Evolutionary conservation across 2,797 vertebrate species (phyloP).

Genomic region (Rhyacichthys aspro): DNA sequence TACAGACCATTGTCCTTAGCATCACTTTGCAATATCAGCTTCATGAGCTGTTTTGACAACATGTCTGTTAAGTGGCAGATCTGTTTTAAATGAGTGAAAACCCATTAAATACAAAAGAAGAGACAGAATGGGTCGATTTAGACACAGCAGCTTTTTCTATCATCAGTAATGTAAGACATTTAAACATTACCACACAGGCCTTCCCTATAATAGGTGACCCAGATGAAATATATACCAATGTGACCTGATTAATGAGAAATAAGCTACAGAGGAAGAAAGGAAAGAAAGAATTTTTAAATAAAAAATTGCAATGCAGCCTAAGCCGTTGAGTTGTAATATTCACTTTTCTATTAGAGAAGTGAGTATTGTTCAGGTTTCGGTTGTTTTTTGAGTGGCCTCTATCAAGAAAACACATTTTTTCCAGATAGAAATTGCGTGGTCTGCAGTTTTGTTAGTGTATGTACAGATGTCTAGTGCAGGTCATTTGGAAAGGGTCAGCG

Average conservation of each 20-base stretch:
- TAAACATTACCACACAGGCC: not conserved
- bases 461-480: not conserved
- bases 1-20: constrained; percentile 5
- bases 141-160: not conserved
- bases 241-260: not conserved
- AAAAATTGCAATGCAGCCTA: too few relatives aligned
- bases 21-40: constrained; percentile 5
- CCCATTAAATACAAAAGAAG: constrained; percentile 8
- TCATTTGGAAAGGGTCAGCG: not conserved
- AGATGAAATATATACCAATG: not conserved
- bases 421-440: not conserved
- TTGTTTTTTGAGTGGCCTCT: too few relatives aligned
- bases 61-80: constrained; percentile 1
- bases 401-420: too few relatives aligned
- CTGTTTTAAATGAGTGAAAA: constrained; percentile 2
- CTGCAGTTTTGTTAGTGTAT: not conserved
- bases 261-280: too few relatives aligned
- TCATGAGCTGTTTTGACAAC: constrained; percentile 7
- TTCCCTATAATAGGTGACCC: not conserved
- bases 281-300: too few relatives aligned
- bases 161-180: constrained; percentile 1
- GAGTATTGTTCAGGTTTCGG: too few relatives aligned
- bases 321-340: too few relatives aligned
- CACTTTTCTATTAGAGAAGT: too few relatives aligned
- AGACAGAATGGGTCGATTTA: constrained; percentile 4